A percentile compares a stretch with the other conserved stretches of the same genome.
phyloP scores from a whole-genome alignment of 2,797 vertebrate species.

The Rhinoraja longicauda region DNA sequence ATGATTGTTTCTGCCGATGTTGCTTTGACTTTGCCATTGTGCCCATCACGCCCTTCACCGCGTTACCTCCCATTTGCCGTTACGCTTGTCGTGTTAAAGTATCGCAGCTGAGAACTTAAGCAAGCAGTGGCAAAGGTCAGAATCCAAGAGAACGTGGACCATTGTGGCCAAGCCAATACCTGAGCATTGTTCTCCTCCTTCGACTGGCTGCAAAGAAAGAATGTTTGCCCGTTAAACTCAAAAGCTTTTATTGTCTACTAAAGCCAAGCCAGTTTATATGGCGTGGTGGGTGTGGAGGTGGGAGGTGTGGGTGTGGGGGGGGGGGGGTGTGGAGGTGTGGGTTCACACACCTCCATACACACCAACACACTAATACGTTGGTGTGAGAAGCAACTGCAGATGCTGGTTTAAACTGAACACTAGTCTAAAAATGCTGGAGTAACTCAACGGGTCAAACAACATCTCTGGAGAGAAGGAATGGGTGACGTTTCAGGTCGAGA shows the following conservation, averaged over 20 bases:
- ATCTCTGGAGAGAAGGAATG: too few relatives aligned
- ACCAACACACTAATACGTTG: too few relatives aligned
- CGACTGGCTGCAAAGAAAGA: not conserved
- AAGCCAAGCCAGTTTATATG: not conserved
- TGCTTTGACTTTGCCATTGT: constrained; percentile 50
- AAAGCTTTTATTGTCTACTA: not conserved
- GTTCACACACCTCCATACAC: too few relatives aligned
- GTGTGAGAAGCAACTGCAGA: too few relatives aligned
- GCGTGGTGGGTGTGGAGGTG: too few relatives aligned
- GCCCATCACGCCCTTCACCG: constrained; percentile 47
- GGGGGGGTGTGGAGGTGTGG: too few relatives aligned
- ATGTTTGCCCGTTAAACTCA: not conserved
- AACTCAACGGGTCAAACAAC: too few relatives aligned
- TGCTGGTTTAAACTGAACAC: too few relatives aligned
- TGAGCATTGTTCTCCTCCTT: not conserved
- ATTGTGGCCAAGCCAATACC: not conserved
- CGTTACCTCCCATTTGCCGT: constrained; percentile 46
- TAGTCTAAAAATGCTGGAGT: too few relatives aligned
- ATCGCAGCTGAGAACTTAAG: constrained; percentile 48
- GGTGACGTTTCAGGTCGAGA: too few relatives aligned
- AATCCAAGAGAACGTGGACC: not conserved
- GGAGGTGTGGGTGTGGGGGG: too few relatives aligned
- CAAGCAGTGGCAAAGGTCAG: constrained; percentile 36
- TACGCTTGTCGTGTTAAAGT: constrained; percentile 43
- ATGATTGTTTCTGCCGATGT: constrained; percentile 54